Base-by-base conservation (phyloP, 2,113 vertebrate species). In the Callipepla squamata region DNA sequence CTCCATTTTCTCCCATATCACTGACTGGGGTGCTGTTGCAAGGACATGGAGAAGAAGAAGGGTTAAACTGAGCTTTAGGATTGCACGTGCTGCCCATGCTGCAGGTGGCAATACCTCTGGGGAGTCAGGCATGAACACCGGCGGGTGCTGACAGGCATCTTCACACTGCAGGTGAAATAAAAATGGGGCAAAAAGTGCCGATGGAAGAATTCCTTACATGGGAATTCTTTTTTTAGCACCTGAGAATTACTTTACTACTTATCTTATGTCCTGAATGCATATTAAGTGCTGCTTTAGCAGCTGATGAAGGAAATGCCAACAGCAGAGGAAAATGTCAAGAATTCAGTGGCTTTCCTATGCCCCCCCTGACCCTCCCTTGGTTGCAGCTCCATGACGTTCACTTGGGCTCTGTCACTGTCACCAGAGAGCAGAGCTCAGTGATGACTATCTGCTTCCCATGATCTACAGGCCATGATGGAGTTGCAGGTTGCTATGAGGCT, bases 281-380 rank as follows among this genome's bases (percentile, higher is more conserved):
- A 92, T 85, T 92, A 90, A 94, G 81, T 3, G 10, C 30, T n/a
- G 38, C 62, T 72, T 83, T 73, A 66, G 55, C 53, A 55, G 32
- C 80, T 92, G 93, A 93, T 94, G 82, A 90, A 57, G 93, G 76
- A 85, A 80, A 81, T 47, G 76, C 85, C 82, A 14, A 86, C 75
- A 92, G 90, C 90, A 86, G 85, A 45, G 47, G 73, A 82, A 96
- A 93, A 93, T 91, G 94, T 93, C 91, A 92, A 91, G 51, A 53
- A 53, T 53, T 30, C 15, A 10, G 53, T 8, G 53, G 28, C 53
- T 57, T 19, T 57, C 17, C 17, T 57, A 10, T 32, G 28, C 9
- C 53, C 30, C 30, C 15, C 28, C 28, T 53, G 8, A 55, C 28
- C 51, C 28, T 28, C 30, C 51, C 55, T 32, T 28, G 51, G 51